Conservation (phyloP, 2,888 invertebrate genomes). For the Diplazon laetatorius region DNA sequence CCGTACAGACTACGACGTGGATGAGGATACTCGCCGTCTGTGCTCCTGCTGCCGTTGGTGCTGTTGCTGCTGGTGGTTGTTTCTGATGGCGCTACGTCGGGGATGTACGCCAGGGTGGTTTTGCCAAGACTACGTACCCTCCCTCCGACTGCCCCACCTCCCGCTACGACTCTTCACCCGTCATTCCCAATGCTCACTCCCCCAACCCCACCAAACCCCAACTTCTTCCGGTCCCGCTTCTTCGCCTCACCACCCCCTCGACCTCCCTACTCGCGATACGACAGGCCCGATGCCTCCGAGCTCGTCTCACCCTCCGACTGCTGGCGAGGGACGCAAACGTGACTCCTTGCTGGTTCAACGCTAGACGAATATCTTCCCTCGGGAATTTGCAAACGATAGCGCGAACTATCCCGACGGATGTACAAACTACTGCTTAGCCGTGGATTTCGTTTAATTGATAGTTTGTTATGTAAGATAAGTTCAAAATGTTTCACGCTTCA, state of each 20-base stretch:
- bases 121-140: conserved; percentile 77
- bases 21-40: conserved; percentile 50
- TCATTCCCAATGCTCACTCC: conserved; percentile 50
- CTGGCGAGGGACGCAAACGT: conserved; percentile 62
- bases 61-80: conserved; percentile 64
- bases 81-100: conserved; percentile 68
- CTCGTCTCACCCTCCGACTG: conserved; percentile 17
- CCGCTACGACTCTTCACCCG: conserved; percentile 74
- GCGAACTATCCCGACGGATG: conserved; percentile 23
- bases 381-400: conserved; percentile 56
- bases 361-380: conserved; percentile 55
- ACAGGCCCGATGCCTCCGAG: conserved; percentile 34
- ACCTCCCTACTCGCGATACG: conserved; percentile 36
- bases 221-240: conserved; percentile 37
- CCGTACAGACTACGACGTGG: conserved; percentile 44
- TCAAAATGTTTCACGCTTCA: no score
- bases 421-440: neutral
- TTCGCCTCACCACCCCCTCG: conserved; percentile 36
- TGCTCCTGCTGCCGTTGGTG: conserved; percentile 35
- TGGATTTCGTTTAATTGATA: no score
- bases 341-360: conserved; percentile 59
- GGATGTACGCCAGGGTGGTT: conserved; percentile 79
- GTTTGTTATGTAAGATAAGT: no score
- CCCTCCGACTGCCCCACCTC: conserved; percentile 63
- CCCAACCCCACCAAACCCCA: conserved; percentile 38